phyloP scores from a whole-genome alignment of 2,888 invertebrate genomes.

The Thymelicus sylvestris region DNA sequence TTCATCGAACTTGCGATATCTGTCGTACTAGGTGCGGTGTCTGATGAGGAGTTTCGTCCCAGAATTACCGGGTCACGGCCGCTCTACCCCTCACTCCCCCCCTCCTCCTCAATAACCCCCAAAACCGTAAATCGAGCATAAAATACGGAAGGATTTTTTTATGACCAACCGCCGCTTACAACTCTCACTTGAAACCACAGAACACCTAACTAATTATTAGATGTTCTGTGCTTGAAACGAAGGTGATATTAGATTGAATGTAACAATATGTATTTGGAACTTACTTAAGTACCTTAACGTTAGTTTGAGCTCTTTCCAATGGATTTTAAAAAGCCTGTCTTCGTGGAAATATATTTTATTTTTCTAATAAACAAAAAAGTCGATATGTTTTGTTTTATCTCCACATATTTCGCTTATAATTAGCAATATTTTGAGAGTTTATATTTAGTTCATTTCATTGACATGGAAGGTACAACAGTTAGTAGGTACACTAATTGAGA shows the following conservation, averaged over 20 bases:
- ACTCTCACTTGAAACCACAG: background rate
- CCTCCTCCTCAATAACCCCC: conserved; percentile 22
- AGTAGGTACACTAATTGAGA: too few species aligned
- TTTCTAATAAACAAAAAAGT: too few species aligned
- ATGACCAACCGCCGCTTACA: conserved; percentile 30
- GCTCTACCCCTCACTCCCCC: conserved; percentile 19
- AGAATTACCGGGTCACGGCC: conserved; percentile 47
- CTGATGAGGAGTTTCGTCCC: conserved; percentile 27
- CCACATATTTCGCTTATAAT: too few species aligned
- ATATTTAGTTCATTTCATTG: too few species aligned
- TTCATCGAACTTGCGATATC: background rate
- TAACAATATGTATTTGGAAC: background rate
- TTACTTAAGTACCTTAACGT: too few species aligned
- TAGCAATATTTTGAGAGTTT: too few species aligned
- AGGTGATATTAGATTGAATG: background rate
- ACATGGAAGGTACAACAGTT: too few species aligned
- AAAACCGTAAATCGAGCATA: conserved; percentile 49
- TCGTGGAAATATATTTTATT: too few species aligned
- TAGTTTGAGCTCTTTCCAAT: too few species aligned
- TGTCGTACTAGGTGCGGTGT: conserved; percentile 1
- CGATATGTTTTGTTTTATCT: too few species aligned
- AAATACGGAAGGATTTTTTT: conserved; percentile 49
- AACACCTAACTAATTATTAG: too few species aligned
- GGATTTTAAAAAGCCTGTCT: too few species aligned
- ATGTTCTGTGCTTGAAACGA: background rate